Evolutionary conservation across 2,797 vertebrate genomes (phyloP), one percentile per base, ranked within the genome.

Genomic region (Merluccius polli): DNA sequence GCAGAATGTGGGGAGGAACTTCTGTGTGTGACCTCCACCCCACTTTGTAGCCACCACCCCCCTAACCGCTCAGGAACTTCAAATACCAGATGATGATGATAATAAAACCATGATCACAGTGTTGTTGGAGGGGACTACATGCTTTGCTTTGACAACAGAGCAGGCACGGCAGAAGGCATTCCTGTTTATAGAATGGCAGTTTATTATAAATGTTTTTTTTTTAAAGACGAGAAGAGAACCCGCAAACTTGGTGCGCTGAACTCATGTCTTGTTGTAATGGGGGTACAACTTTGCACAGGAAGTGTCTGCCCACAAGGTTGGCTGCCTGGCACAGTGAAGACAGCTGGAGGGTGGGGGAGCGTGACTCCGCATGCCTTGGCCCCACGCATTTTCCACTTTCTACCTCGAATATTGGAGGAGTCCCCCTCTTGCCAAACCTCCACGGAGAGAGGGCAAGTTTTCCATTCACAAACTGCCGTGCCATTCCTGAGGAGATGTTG

Each of bases 1-100:
- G 71, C 30, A 87, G 90, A 84, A 0, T 69, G 11, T 0, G 52
- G n/a, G 52, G 52, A 24, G 21, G 48, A n/a, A 21, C 48, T 59
- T 18, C 18, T n/a, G 48, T n/a, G 4, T 59, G 18, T 59, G 52
- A 21, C 16, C 44, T 21, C 41, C 48, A 2, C 18, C 48, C 18
- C 48, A 16, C 41, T 44, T 44, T 13, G 41, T 12, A 1, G 18
- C 44, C 21, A 7, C n/a, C 59, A n/a, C n/a, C n/a, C 59, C n/a
- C 59, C 59, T 0, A 63, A 63, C n/a, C 0, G 59, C 24, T n/a
- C 59, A 27, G 24, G 59, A 65, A 65, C 3, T 27, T 12, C 59
- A 21, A 59, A 59, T 9, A 10, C 52, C 52, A 59, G 52, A 24
- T 10, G 52, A 59, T 11, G 36, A 38, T 10, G 52, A 59, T 9